phyloP scores from a whole-genome alignment of 2,113 vertebrate genomes.

The Phocoena sinus region DNA sequence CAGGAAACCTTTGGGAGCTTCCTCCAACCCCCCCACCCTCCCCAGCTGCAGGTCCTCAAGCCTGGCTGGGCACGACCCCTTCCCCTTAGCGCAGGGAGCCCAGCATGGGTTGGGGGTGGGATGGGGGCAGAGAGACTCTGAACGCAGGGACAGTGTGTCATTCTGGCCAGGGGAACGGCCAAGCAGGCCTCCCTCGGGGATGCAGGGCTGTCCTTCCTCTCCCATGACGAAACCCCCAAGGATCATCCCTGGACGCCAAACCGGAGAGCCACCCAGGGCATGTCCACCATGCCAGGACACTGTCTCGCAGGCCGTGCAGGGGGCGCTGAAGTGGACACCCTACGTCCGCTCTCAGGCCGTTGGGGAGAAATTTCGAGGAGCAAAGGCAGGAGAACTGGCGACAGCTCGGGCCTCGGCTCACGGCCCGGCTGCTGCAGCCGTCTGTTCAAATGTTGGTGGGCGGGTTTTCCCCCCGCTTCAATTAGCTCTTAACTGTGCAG shows the following conservation, averaged over 20 bases:
- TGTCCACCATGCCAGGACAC: rapidly evolving
- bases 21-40: not conserved
- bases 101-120: not conserved
- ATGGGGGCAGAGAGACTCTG: not conserved
- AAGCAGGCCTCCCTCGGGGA: not conserved
- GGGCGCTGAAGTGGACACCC: rapidly evolving
- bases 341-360: rapidly evolving
- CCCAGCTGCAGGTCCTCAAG: not conserved
- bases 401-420: rapidly evolving
- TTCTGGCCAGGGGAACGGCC: not conserved
- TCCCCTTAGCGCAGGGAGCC: rapidly evolving
- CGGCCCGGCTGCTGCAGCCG: not conserved
- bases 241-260: rapidly evolving
- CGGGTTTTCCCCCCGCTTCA: not conserved
- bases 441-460: not conserved
- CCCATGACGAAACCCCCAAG: rapidly evolving
- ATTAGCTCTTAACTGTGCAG: not conserved
- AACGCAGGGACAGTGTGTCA: rapidly evolving
- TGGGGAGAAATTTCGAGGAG: rapidly evolving
- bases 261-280: rapidly evolving
- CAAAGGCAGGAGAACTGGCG: rapidly evolving
- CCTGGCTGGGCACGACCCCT: not conserved
- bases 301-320: rapidly evolving
- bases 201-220: not conserved
- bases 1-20: not conserved